Evolutionary conservation across 2,797 vertebrate species (phyloP), one percentile per base, ranked within the genome.

Genomic region (Holocentrus rufus): DNA sequence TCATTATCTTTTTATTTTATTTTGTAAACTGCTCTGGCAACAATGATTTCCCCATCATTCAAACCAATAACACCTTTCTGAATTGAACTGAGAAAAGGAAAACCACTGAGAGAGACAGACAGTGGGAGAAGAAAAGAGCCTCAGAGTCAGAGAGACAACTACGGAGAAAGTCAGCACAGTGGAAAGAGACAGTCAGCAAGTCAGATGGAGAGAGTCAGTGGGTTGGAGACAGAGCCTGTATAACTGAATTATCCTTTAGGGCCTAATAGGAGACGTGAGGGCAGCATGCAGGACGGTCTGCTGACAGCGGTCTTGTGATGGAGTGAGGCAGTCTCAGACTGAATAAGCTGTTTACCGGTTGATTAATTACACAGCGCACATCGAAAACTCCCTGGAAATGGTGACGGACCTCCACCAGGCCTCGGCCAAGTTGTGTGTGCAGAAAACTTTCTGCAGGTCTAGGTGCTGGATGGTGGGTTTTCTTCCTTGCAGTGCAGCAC

Each of bases 291-390:
- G 85, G 79, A 77, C n/a, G 11, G 84, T 92, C 91, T 92, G 88
- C 88, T 93, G 90, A 93, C 88, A 67, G 69, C 66, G 58, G 87
- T 90, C 92, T 91, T 92, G 90, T 94, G 93, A 93, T 72, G 50
- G 78, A 73, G 27, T 0, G 60, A 81, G 75, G 70, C 25, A 1
- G 30, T 39, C 79, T 80, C 77, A 81, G 82, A 76, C 83, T 60
- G 64, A 81, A 81, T 87, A 85, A 88, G 74, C 81, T 69, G 76
- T 91, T 92, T 83, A 87, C 73, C 13, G 69, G 46, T 69, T 81
- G 49, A 78, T 83, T 79, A 69, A 73, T 72, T 44, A 65, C 50
- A 44, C 22, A 8, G 17, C 47, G 50, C 39, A 58, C 30, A 56
- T 39, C 10, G 25, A 39, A 77, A 25, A 57, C 46, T 25, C 39